Evolutionary conservation across 2,888 invertebrate genomes (phyloP), one percentile per base, ranked within the genome.

Genomic region (Cerceris rybyensis): DNA sequence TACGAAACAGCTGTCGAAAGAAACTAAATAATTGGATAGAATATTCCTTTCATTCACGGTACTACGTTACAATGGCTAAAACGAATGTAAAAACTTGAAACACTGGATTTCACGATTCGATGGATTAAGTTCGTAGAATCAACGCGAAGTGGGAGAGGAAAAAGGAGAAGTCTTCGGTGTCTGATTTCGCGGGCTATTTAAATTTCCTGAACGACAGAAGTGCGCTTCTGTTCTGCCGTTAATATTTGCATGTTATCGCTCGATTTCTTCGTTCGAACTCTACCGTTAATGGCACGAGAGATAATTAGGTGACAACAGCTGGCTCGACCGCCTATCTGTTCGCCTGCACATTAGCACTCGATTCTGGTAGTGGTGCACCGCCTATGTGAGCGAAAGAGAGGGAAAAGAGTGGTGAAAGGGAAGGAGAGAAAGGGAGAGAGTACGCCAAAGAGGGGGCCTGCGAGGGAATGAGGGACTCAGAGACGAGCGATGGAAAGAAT

Each of bases 261-360:
- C 61, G 71, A 73, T 71, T 81, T 75, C 74, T 74, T 49, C 60
- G 72, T 50, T 52, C 17, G 70, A 71, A 66, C 77, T 70, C 73
- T 67, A 58, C 70, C 70, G 68, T 67, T 75, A 84, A 80, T 78
- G 78, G 71, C 70, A 60, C 57, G 70, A 70, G 69, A 82, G 82
- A 86, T 86, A 84, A 84, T 86, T 84, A 84, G 86, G 81, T 81
- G 84, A 83, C 84, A 86, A 84, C 84, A 86, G 84, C 86, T 86
- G 86, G 71, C 81, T 69, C 60, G 75, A 41, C 59, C 66, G 70
- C 55, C 63, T 86, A 82, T 87, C 82, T 73, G 68, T 61, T 76
- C 80, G 64, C 28, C 28, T 28, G 28, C 39, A 75, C 70, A 80
- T 81, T 84, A 82, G 79, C 74, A 73, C 75, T 75, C 61, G 80